phyloP scores from a whole-genome alignment of 1,140 invertebrate species.

The Pseudomyrmex flavicornis region DNA sequence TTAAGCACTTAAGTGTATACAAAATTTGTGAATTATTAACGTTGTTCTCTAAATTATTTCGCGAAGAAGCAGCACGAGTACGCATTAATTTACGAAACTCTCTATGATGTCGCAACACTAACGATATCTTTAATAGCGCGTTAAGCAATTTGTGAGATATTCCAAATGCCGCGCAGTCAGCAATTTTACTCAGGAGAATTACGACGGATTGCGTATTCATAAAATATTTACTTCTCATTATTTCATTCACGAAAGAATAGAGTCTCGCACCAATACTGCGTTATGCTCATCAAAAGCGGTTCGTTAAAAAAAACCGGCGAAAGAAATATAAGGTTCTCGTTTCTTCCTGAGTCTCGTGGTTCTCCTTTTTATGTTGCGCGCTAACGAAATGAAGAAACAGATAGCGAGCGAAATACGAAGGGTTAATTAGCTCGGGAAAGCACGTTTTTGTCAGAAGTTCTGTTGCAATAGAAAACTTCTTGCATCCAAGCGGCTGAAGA shows the following conservation, averaged over 20 bases:
- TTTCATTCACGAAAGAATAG: too few relatives aligned
- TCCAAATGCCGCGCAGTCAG: neutral
- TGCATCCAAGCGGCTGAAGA: slow-evolving; percentile 4
- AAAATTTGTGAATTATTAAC: slow-evolving; percentile 32
- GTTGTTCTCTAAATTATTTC: neutral
- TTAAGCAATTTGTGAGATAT: neutral
- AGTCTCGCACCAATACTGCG: neutral
- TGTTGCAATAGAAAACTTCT: slow-evolving; percentile 4
- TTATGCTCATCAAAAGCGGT: slow-evolving; percentile 6
- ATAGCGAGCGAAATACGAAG: slow-evolving; percentile 13
- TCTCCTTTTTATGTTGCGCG: neutral
- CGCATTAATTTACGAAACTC: neutral
- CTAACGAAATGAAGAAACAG: slow-evolving; percentile 28
- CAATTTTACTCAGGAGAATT: neutral
- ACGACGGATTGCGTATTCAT: neutral
- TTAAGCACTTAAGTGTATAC: neutral
- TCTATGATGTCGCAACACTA: neutral
- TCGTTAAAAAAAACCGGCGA: slow-evolving; percentile 4
- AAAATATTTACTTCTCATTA: slow-evolving; percentile 19
- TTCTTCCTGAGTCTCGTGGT: neutral
- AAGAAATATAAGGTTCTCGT: slow-evolving; percentile 39
- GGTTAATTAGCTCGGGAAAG: slow-evolving; percentile 24
- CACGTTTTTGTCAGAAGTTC: slow-evolving; percentile 8
- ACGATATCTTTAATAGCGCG: neutral
- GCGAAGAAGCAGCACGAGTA: neutral